phyloP scores from a whole-genome alignment of 2,888 invertebrate species.

The Sphecodes monilicornis region DNA sequence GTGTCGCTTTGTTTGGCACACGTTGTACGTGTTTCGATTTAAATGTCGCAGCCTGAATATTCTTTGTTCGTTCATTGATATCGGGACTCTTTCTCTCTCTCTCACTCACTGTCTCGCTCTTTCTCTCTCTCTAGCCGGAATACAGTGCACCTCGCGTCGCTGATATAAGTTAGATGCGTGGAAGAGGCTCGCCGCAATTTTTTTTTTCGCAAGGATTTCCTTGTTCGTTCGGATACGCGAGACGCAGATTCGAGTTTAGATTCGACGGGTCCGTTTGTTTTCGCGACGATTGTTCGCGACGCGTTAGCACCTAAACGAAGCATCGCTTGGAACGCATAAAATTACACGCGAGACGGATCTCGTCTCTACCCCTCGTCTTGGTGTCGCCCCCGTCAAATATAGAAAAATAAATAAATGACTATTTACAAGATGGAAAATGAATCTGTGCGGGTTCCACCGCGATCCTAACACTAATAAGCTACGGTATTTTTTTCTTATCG shows the following conservation, averaged over 20 bases:
- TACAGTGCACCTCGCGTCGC: slow-evolving; percentile 54
- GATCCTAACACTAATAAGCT: slow-evolving; percentile 69
- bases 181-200: slow-evolving; percentile 60
- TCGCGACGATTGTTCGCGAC: slow-evolving; percentile 42
- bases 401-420: slow-evolving; percentile 82
- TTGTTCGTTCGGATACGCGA: slow-evolving; percentile 66
- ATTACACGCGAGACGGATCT: slow-evolving; percentile 29
- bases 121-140: slow-evolving; percentile 46
- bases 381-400: slow-evolving; percentile 75
- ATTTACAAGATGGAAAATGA: slow-evolving; percentile 82
- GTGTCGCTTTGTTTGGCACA: slow-evolving; percentile 1
- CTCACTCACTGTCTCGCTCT: too few relatives aligned
- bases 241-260: slow-evolving; percentile 70
- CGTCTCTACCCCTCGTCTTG: slow-evolving; percentile 30
- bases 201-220: slow-evolving; percentile 52
- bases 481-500: slow-evolving; percentile 48
- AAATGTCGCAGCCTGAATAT: background rate
- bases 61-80: background rate
- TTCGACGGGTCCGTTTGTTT: slow-evolving; percentile 63
- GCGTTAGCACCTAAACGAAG: slow-evolving; percentile 49
- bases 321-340: slow-evolving; percentile 48
- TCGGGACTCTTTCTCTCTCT: background rate
- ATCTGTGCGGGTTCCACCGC: slow-evolving; percentile 54
- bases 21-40: background rate
- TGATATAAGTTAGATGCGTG: slow-evolving; percentile 57